A percentile compares a stretch with the other conserved stretches of the same genome.
These are phyloP conservation scores for Cydia splendana DNA, from an alignment of 1,140 invertebrate genomes.

Conservation along the genomic window DNA sequence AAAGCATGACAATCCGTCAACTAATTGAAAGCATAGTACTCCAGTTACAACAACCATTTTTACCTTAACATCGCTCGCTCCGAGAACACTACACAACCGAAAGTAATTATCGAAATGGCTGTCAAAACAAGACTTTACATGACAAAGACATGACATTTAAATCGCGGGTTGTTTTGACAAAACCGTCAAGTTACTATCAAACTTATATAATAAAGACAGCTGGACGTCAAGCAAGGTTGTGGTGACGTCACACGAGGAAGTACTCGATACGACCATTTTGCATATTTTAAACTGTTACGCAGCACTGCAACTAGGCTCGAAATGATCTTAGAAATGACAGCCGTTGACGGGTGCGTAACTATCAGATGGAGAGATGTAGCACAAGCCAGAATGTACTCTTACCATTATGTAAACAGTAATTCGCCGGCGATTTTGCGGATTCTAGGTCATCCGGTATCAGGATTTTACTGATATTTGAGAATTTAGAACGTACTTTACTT, in stretches of 20 bases:
- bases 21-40: neutral
- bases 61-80: neutral
- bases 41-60: neutral
- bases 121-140: slow-evolving; percentile 13
- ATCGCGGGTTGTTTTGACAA: slow-evolving; percentile 13
- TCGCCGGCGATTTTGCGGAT: neutral
- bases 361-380: slow-evolving; percentile 16
- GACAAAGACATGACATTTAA: neutral
- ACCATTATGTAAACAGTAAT: slow-evolving; percentile 19
- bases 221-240: slow-evolving; percentile 26
- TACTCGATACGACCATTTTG: slow-evolving; percentile 23
- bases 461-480: neutral
- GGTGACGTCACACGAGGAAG: slow-evolving; percentile 29
- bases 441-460: neutral
- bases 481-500: neutral
- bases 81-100: neutral
- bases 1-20: no score
- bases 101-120: slow-evolving; percentile 7
- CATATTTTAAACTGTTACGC: slow-evolving; percentile 27
- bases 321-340: slow-evolving; percentile 28
- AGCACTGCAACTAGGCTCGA: slow-evolving; percentile 21
- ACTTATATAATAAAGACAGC: slow-evolving; percentile 22
- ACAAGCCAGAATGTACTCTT: slow-evolving; percentile 20
- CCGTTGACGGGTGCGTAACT: slow-evolving; percentile 23
- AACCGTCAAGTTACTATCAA: slow-evolving; percentile 7